A percentile compares a stretch with the other conserved stretches of the same genome.
Evolutionary conservation across 2,888 invertebrate species (phyloP).

Genomic region (Lasius fuliginosus): DNA sequence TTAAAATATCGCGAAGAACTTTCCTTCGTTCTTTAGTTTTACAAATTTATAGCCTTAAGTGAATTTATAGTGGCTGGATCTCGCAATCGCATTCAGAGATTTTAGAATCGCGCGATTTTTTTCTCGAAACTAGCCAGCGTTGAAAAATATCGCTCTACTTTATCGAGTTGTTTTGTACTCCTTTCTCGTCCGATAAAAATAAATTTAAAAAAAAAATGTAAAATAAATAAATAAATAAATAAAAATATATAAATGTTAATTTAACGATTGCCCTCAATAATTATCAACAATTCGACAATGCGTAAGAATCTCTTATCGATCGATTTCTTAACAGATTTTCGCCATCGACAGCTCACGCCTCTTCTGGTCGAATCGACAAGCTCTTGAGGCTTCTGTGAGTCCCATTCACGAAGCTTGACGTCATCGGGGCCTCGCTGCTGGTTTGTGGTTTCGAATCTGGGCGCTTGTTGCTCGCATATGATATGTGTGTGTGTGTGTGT

Average conservation of each 20-base stretch:
- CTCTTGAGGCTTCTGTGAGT: neutral
- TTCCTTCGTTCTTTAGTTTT: too few relatives aligned
- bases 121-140: too few relatives aligned
- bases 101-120: too few relatives aligned
- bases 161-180: too few relatives aligned
- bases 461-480: neutral
- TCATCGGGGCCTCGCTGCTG: slow-evolving; percentile 53
- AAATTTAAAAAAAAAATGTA: too few relatives aligned
- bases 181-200: too few relatives aligned
- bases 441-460: neutral
- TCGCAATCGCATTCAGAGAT: too few relatives aligned
- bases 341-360: slow-evolving; percentile 62
- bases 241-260: neutral
- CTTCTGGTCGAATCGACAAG: slow-evolving; percentile 56
- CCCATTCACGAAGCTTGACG: slow-evolving; percentile 70
- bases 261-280: neutral
- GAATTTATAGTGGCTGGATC: too few relatives aligned
- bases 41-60: too few relatives aligned
- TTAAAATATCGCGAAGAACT: too few relatives aligned
- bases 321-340: slow-evolving; percentile 17
- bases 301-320: neutral
- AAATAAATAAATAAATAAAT: too few relatives aligned
- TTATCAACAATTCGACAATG: neutral
- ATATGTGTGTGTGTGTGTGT: neutral
- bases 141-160: too few relatives aligned